Conservation (phyloP, 1,140 invertebrate species). For the Aphelinus certus region DNA sequence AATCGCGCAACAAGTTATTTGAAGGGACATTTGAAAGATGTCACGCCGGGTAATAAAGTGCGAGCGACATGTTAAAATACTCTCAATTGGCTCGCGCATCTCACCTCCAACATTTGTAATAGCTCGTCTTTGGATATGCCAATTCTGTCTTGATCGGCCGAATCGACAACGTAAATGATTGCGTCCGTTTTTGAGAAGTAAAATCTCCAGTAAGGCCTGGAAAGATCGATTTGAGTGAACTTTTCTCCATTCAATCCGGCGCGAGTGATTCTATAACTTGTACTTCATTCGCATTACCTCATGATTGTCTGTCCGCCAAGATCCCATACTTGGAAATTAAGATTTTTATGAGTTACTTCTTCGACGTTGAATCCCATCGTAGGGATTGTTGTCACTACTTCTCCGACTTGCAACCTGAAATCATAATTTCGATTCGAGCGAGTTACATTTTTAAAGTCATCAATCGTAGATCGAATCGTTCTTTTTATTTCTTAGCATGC, state of each 20-base stretch:
- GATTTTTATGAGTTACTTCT: conserved; percentile 95
- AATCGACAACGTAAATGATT: conserved; percentile 99
- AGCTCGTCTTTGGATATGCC: conserved; percentile 99
- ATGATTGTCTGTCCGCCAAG: conserved; percentile 98
- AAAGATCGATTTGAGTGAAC: conserved; percentile 50
- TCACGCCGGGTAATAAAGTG: too few species aligned
- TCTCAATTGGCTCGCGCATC: too few species aligned
- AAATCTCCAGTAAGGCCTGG: conserved; percentile 98
- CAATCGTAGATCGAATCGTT: too few species aligned
- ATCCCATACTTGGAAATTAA: conserved; percentile 98
- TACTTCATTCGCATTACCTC: conserved; percentile 62
- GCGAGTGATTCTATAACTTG: too few species aligned
- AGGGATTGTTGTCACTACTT: conserved; percentile 98
- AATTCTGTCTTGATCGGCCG: conserved; percentile 97
- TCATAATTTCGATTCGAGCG: background rate
- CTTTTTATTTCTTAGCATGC: background rate
- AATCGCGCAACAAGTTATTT: too few species aligned
- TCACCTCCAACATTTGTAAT: conserved; percentile 94
- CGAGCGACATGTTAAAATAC: too few species aligned
- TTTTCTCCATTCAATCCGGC: too few species aligned
- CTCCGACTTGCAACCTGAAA: conserved; percentile 91
- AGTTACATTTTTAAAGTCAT: too few species aligned
- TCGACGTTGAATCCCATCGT: conserved; percentile 98
- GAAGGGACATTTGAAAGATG: too few species aligned
- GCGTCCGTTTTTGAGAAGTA: conserved; percentile 99